These are phyloP conservation scores for Metallyticus violacea DNA, from an alignment of 2,888 invertebrate species.

Conservation along the genomic window DNA sequence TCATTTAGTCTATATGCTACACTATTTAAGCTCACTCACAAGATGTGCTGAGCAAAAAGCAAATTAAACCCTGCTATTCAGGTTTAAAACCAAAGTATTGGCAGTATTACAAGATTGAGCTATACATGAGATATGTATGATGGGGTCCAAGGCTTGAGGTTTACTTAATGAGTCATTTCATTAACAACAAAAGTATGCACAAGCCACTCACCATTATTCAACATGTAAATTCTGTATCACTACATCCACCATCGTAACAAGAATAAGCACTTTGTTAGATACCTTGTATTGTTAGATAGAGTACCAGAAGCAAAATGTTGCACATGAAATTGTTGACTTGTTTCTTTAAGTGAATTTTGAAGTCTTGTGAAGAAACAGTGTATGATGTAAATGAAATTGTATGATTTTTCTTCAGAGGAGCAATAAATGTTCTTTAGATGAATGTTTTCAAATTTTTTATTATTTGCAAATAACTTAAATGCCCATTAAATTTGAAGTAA, in stretches of 20 bases:
- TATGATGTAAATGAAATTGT: not conserved
- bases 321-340: not conserved
- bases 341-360: constrained; percentile 5
- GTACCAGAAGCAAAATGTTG: not conserved
- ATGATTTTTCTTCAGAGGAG: not conserved
- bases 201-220: not conserved
- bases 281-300: not conserved
- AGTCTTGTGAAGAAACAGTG: not conserved
- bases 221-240: not conserved
- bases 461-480: not conserved
- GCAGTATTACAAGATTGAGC: not conserved
- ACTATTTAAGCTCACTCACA: not conserved
- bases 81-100: not conserved
- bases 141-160: not conserved
- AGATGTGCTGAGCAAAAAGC: not conserved
- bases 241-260: not conserved
- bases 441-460: not conserved
- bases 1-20: not conserved
- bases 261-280: not conserved
- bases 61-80: not conserved
- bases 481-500: no score
- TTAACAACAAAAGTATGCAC: not conserved
- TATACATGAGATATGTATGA: not conserved
- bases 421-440: constrained; percentile 17
- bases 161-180: not conserved